A percentile compares a stretch with the other conserved stretches of the same genome.
phyloP scores from a whole-genome alignment of 2,888 invertebrate genomes.

The Sussaba pulchella region DNA sequence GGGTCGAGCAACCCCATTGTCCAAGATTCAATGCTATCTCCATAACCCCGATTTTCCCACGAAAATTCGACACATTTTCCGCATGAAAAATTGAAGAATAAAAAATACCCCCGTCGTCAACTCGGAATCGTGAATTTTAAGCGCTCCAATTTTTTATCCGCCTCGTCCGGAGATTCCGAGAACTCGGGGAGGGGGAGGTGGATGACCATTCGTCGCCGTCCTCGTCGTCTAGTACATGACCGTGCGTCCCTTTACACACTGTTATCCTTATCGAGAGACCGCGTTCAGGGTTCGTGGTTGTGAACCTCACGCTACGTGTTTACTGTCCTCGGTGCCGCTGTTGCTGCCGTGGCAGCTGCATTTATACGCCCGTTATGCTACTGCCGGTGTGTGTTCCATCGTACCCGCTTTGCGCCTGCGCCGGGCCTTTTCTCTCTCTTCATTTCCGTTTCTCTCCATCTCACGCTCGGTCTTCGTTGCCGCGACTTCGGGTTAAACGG shows the following conservation, averaged over 20 bases:
- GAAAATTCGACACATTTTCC: not conserved
- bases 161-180: conserved; percentile 34
- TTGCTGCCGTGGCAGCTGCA: conserved; percentile 62
- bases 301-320: conserved; percentile 55
- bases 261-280: conserved; percentile 59
- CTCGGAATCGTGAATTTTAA: not conserved
- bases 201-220: conserved; percentile 44
- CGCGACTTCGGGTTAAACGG: conserved; percentile 60
- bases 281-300: conserved; percentile 51
- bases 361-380: conserved; percentile 61
- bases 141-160: conserved; percentile 5
- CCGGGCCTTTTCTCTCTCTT: not conserved
- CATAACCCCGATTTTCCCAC: not conserved
- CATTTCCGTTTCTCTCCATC: conserved; percentile 5
- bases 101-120: not conserved
- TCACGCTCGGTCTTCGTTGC: conserved; percentile 27
- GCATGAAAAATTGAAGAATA: not conserved
- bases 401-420: conserved; percentile 45
- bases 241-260: conserved; percentile 45
- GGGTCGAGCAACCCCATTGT: no score
- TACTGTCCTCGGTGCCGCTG: conserved; percentile 37
- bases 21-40: not conserved
- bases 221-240: conserved; percentile 40
- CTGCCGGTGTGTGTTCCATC: conserved; percentile 43
- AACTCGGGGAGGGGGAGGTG: conserved; percentile 40